Percentiles rank a stretch among this genome's conserved stretches.
These are phyloP conservation scores for Ploceus nigricollis DNA, from an alignment of 2,113 vertebrate species.

Conservation along the genomic window DNA sequence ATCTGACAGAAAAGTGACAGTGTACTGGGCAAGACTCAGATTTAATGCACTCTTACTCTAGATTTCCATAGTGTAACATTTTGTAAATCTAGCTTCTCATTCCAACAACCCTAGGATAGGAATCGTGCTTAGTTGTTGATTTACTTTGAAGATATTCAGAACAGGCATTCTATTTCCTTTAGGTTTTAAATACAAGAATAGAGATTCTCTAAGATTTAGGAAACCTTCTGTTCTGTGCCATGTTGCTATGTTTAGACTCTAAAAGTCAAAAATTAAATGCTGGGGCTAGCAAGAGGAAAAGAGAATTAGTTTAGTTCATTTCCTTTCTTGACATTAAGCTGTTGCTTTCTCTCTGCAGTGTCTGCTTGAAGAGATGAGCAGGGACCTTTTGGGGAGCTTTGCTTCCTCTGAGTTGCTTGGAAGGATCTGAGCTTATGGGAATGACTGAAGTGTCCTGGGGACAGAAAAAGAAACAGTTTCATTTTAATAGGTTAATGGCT, in stretches of 20 bases:
- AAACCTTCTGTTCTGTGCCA: neutral
- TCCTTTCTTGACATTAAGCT: neutral
- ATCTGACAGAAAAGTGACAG: neutral
- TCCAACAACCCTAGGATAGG: neutral
- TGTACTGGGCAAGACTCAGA: neutral
- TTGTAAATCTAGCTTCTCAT: neutral
- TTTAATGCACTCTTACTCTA: neutral
- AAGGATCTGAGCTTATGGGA: neutral
- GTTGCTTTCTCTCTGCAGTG: neutral
- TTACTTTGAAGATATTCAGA: neutral
- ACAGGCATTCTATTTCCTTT: neutral
- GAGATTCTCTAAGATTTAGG: neutral
- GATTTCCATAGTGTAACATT: neutral
- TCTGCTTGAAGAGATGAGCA: neutral
- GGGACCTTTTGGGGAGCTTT: neutral
- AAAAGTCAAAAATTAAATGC: neutral
- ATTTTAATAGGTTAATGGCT: slow-evolving; percentile 38
- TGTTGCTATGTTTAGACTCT: neutral
- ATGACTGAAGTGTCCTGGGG: neutral
- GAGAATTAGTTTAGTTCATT: neutral
- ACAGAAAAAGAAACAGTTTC: slow-evolving; percentile 37
- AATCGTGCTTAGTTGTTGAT: neutral
- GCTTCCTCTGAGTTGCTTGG: neutral
- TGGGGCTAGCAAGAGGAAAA: neutral
- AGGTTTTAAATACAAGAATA: neutral